Evolutionary conservation across 1,140 invertebrate species (phyloP), one percentile per base, ranked within the genome.

Genomic region (Drosophila kanapiae): DNA sequence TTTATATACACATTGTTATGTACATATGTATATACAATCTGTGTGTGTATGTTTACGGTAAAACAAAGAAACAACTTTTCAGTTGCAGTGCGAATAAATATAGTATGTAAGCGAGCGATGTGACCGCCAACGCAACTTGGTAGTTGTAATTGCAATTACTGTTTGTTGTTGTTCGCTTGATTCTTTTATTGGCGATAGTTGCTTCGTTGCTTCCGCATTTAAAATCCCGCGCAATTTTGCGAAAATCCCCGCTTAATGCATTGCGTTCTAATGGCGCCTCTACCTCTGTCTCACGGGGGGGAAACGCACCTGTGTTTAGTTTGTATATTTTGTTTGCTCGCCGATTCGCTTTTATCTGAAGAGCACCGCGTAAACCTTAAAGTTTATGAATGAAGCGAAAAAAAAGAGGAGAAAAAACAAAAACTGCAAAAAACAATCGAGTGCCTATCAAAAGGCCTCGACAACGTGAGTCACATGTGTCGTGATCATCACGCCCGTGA

Each of bases 1-100:
- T 54, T 56, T 57, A 33, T 49, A 45, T 16, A 59, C 38, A 54
- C n/a, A 23, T 10, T 18, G n/a, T n/a, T n/a, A n/a, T n/a, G n/a
- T 23, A 23, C 23, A 23, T 43, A 18, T 56, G 54, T 38, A 53
- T 33, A 16, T 14, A 23, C 23, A 23, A 45, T 38, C 1, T 29
- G 4, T 56, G 23, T 42, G 14, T 16, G 53, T 29, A 57, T 18
- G 51, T 67, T 38, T 57, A 40, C 57, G 54, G 54, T 53, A 60
- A 78, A 86, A 86, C 82, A 86, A 86, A 86, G 83, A 72, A 86
- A 64, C 75, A 71, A 79, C 48, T 86, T 86, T 71, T 82, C 61
- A 60, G 72, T 61, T 48, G 54, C 62, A 71, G 42, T 70, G 29
- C 72, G 31, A 67, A 67, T 71, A 8, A 49, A 14, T 14, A 18